Base-by-base conservation (phyloP, 1,140 invertebrate species). In the Pogonomyrmex barbatus region DNA sequence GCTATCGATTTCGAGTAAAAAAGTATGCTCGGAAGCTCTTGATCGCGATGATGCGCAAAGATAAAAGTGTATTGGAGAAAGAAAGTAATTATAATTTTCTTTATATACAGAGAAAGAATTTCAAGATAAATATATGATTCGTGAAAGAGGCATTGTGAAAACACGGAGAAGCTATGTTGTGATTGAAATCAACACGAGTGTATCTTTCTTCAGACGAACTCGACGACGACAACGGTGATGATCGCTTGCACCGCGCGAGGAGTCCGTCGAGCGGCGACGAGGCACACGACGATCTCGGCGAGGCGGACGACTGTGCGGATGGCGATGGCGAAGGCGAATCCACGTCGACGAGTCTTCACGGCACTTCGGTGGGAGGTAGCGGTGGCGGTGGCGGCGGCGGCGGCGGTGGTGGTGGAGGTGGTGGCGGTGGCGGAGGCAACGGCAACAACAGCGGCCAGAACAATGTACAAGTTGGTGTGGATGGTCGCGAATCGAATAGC, bases 201-300 rank as follows among this genome's bases (percentile, higher is more conserved):
- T 67, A 10, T 67, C 70, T 1, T 67, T 67, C 68, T 58, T 83
- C 91, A 95, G 95, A 96, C 88, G 95, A 95, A 45, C 85, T 94
- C 36, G 94, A 95, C 58, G 95, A 95, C 47, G 95, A 95, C 42
- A 60, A 89, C 86, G 58, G 82, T 81, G 92, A 95, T 56, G 93
- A 93, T 8, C 91, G 94, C 30, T 83, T 94, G 24, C 93, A 94
- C 24, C 93, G 93, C 14, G 92, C 90, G 17, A 87, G 93, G 39
- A 94, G 93, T 88, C 94, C 93, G 4, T 92, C 93, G 6, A 95
- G 95, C n/a, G 96, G 96, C 86, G 97, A 97, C 77, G 96, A 97
- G 83, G 96, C 95, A 0, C 96, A 97, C 87, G 96, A 97, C 52
- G 97, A 97, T 85, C 96, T 97, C 56, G 97, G 96, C 71, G 97